Evolutionary conservation across 2,888 invertebrate species (phyloP), one percentile per base, ranked within the genome.

Genomic region (Halictus ligatus): DNA sequence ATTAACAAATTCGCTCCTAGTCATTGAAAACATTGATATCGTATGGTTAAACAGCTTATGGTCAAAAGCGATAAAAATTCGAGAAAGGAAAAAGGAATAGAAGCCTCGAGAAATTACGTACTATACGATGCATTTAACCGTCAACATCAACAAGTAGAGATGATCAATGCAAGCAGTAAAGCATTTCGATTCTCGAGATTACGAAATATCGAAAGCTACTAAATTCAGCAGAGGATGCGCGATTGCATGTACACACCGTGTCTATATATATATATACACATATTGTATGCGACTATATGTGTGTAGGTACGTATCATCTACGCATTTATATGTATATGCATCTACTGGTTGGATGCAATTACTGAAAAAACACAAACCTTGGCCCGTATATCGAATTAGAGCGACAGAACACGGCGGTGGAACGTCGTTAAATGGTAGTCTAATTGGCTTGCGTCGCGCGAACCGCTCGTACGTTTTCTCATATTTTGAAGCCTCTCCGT

Each of bases 371-470:
- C 81, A 72, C 88, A 83, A 90, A 89, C 89, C 91, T 91, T 90
- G 88, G 80, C 78, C 79, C 77, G 87, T 89, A 79, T 89, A 90
- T 89, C 74, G 73, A 90, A 91, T 91, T 91, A 90, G 74, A 60
- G 84, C 82, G 78, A 83, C 54, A 50, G 81, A 75, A 82, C 76
- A 79, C 64, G 71, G 43, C 72, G 21, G 25, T n/a, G 13, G 12
- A 43, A 58, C 78, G 71, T 84, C 29, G 69, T 86, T 78, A 86
- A 78, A 74, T n/a, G 75, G 58, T 81, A 72, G 60, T 35, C 48
- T 58, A 75, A 77, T 81, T 80, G 79, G n/a, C 46, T 69, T 67
- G 35, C 48, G 46, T 73, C 35, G 35, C 25, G 60, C 67, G 58
- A 76, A 29, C 10, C 12, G 29, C 10, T 74, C 58, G 50, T 69